A percentile compares a stretch with the other conserved stretches of the same genome.
These are phyloP conservation scores for Platysteira castanea DNA, from an alignment of 2,113 vertebrate genomes.

Conservation along the genomic window DNA sequence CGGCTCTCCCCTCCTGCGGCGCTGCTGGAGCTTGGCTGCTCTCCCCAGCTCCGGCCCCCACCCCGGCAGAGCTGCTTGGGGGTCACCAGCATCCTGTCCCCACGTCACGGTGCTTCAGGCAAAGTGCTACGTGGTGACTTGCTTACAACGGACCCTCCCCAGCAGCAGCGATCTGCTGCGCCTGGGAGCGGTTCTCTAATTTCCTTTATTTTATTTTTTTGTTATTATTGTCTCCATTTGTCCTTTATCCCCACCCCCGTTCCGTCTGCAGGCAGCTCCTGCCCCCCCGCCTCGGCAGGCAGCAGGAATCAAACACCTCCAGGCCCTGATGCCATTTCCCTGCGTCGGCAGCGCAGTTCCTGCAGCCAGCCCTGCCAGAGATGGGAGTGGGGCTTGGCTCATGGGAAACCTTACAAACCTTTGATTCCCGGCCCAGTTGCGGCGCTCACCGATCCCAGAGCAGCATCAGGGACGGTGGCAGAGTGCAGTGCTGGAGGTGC, in stretches of 20 bases:
- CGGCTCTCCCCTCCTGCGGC: not conserved
- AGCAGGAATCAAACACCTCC: not conserved
- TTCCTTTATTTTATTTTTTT: not conserved
- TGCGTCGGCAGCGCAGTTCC: not conserved
- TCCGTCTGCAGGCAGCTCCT: conserved; percentile 9
- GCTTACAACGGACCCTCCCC: not conserved
- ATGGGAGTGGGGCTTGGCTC: not conserved
- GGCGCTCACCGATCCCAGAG: accelerated
- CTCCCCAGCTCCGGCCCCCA: not conserved
- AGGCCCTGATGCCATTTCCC: not conserved
- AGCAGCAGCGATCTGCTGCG: not conserved
- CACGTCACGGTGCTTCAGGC: not conserved
- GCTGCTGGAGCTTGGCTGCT: not conserved
- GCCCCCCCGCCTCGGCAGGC: not conserved
- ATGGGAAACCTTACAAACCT: not conserved
- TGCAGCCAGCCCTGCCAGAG: not conserved
- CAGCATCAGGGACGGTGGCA: not conserved
- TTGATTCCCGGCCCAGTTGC: accelerated
- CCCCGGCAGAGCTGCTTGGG: not conserved
- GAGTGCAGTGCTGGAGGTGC: not conserved
- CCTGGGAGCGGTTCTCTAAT: not conserved
- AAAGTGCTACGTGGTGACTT: not conserved
- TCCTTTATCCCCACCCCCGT: conserved; percentile 16
- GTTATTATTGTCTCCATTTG: conserved; percentile 2
- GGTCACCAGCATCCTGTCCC: not conserved